Base-by-base conservation (phyloP, 2,888 invertebrate species). In the Ptilodon capucinus region DNA sequence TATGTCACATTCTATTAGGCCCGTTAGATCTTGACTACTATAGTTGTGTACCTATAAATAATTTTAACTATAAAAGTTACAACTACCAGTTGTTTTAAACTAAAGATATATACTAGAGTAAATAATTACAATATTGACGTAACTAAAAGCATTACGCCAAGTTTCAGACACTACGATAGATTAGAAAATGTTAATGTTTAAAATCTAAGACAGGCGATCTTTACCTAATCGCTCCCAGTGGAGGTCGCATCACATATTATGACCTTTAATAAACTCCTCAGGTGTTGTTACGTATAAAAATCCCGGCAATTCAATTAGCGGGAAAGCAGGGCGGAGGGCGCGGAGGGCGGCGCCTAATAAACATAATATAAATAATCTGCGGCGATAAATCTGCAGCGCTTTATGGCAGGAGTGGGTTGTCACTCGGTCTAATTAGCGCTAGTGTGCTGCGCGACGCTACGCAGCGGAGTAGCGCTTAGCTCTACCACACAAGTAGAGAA, bases 301-400 rank as follows among this genome's bases (percentile, higher is more conserved):
- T 89, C 89, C 76, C 71, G 70, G 88, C 84, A 84, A 90, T 91
- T 91, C 89, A 91, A 91, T 91, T 90, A 91, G 83, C 71, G 75
- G 81, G 80, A 89, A 89, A 88, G 89, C 86, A 71, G 75, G 83
- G 57, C 57, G 60, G 74, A 73, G 76, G 78, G 78, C 57, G 71
- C 68, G 76, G 76, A 76, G 82, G 86, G 87, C 79, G 83, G 81
- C 76, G 87, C 76, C 88, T 90, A 88, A 89, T 90, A 90, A 90
- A 89, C 89, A 89, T 90, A 90, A 90, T 90, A 90, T 90, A 90
- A 91, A 89, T 91, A 90, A 90, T 91, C 90, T 89, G 81, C 62
- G 79, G 83, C 87, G 87, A 89, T 90, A 91, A 89, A 90, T 90
- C 91, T 89, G 88, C 84, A 84, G 81, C 87, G 86, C 83, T 89